Base-by-base conservation (phyloP, 1,140 invertebrate species). In the Brachionus angularis region DNA sequence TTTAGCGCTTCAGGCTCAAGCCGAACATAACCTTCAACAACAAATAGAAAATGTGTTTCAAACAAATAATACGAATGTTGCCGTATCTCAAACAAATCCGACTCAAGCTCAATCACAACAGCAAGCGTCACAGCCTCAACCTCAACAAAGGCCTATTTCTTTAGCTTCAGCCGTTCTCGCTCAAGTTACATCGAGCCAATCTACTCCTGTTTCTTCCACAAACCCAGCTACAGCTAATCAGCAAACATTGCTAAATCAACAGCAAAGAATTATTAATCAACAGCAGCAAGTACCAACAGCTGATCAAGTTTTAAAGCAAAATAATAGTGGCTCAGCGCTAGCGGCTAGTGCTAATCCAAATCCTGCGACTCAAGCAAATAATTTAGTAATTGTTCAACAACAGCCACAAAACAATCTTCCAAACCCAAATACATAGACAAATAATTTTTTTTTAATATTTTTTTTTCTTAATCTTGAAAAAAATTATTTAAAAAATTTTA, bases 1-100 rank as follows among this genome's bases (percentile, higher is more conserved):
- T n/a, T n/a, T n/a, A n/a, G n/a, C n/a, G n/a, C n/a, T n/a, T n/a
- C n/a, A n/a, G n/a, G n/a, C n/a, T 58, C 5, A 39, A 34, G 23
- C 14, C 3, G 52, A 58, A 27, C 53, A 58, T 12, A 42, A 33
- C 33, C 23, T 58, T 21, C 52, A 58, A 21, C 33, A 39, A 58
- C 53, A 58, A 39, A 58, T 58, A 14, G 53, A 58, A 39, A 58
- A 58, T 39, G 53, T 58, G 23, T 36, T 58, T n/a, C n/a, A n/a
- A 16, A 55, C 52, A 21, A 31, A 31, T 21, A 34, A n/a, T n/a
- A n/a, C n/a, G n/a, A n/a, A n/a, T n/a, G n/a, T n/a, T n/a, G n/a
- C n/a, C n/a, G n/a, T n/a, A n/a, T n/a, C n/a, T n/a, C n/a, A n/a
- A n/a, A n/a, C n/a, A n/a, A n/a, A n/a, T n/a, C n/a, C n/a, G n/a